phyloP scores from a whole-genome alignment of 2,113 vertebrate species.

The Mustelus asterias region DNA sequence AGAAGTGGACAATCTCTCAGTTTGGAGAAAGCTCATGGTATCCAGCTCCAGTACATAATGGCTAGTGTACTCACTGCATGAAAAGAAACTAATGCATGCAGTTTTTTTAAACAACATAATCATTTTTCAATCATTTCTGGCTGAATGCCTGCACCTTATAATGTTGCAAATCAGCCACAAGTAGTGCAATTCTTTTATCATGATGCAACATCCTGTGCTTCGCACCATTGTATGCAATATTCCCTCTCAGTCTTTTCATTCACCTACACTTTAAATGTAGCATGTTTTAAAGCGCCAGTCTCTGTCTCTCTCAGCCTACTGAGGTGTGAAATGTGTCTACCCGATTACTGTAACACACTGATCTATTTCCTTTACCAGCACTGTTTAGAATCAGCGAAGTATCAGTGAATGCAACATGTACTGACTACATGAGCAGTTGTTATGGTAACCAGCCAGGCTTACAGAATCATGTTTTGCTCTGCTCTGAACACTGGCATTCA shows the following conservation, averaged over 20 bases:
- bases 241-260: neutral
- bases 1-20: neutral
- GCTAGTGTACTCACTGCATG: neutral
- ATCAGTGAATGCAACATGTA: neutral
- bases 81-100: neutral
- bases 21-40: neutral
- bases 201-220: neutral
- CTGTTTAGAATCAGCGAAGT: neutral
- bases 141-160: neutral
- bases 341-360: neutral
- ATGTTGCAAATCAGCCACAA: neutral
- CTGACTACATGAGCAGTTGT: neutral
- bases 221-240: neutral
- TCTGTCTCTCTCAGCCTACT: neutral
- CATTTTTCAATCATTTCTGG: neutral
- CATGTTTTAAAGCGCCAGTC: neutral
- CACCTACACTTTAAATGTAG: neutral
- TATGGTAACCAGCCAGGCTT: neutral
- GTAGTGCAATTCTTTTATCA: neutral
- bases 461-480: neutral
- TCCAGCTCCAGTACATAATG: neutral
- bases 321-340: neutral
- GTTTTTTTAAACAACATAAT: neutral
- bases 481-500: neutral
- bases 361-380: neutral